Percentiles rank a stretch among this genome's conserved stretches.
Conservation (phyloP, 2,888 invertebrate species). For the Lithosia quadra region DNA sequence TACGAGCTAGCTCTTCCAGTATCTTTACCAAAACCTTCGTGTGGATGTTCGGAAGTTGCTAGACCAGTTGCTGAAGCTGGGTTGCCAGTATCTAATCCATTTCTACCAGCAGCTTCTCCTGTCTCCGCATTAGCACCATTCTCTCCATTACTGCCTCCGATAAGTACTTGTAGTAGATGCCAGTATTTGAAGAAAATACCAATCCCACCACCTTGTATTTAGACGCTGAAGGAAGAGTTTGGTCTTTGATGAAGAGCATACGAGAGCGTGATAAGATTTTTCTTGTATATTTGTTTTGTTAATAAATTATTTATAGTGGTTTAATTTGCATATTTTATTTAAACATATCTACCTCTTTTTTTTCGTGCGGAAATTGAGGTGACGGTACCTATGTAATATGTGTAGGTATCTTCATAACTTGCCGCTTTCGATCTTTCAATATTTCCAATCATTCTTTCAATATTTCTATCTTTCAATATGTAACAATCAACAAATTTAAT, state of each 20-base stretch:
- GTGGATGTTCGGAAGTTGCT: conserved; percentile 21
- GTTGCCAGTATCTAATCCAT: conserved; percentile 51
- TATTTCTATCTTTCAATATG: no score
- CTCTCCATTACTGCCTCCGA: conserved; percentile 54
- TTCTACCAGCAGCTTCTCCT: conserved; percentile 66
- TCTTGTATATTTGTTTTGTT: background rate
- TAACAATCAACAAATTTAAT: no score
- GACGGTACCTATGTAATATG: no score
- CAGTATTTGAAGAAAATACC: conserved; percentile 71
- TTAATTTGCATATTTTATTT: conserved; percentile 2
- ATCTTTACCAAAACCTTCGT: conserved; percentile 8
- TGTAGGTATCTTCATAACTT: no score
- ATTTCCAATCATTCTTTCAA: no score
- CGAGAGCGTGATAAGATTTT: background rate
- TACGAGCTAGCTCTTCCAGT: conserved; percentile 16
- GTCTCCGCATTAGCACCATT: conserved; percentile 59
- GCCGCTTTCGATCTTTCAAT: no score
- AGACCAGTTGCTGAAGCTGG: conserved; percentile 25
- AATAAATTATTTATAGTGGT: conserved; percentile 7
- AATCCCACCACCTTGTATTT: conserved; percentile 70
- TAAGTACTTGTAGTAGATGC: conserved; percentile 53
- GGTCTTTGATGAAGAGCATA: background rate
- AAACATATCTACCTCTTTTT: background rate
- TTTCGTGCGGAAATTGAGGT: no score
- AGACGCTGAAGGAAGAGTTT: conserved; percentile 11